Base-by-base conservation (phyloP, 1,140 invertebrate genomes). In the Trichonephila inaurata region DNA sequence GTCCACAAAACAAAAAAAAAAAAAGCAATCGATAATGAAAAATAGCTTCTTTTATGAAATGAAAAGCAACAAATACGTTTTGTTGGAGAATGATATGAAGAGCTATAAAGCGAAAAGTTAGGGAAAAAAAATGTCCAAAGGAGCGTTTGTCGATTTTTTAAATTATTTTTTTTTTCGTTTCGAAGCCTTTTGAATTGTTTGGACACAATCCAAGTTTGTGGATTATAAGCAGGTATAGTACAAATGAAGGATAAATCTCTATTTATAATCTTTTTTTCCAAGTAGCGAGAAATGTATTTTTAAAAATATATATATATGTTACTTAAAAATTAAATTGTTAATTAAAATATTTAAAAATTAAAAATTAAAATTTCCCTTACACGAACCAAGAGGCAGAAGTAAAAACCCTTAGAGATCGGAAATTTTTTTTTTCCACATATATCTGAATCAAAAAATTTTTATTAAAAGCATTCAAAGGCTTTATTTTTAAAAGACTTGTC, bases 21-120 rank as follows among this genome's bases (percentile, higher is more conserved):
- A 24, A 33, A 33, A 16, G 16, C 16, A 72, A 72, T 72, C 69
- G 18, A 72, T 72, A 72, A 72, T 72, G 69, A 72, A 72, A 72
- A 72, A 72, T 72, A 72, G 28, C 69, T 72, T 72, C 69, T 72
- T 72, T 72, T 72, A 72, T 72, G 69, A 72, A 72, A 72, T 72
- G 69, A 72, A 72, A 72, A 72, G 69, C 69, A 72, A 72, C 69
- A 72, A 72, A 72, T 72, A 72, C 24, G 69, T 10, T 72, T 33
- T 33, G 69, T 72, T 72, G 28, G n/a, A 28, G 69, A 72, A 33
- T 18, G 28, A 72, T 28, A 33, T 33, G 69, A 72, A 3, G 69
- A 72, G 69, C n/a, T 72, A 72, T 24, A 16, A 24, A 72, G 28
- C 4, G 33, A 40, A 40, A 40, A 40, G 2, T 5, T 10, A 72